These are phyloP conservation scores for Neosilurus mollespiculum DNA, from an alignment of 2,797 vertebrate genomes.

Conservation along the genomic window DNA sequence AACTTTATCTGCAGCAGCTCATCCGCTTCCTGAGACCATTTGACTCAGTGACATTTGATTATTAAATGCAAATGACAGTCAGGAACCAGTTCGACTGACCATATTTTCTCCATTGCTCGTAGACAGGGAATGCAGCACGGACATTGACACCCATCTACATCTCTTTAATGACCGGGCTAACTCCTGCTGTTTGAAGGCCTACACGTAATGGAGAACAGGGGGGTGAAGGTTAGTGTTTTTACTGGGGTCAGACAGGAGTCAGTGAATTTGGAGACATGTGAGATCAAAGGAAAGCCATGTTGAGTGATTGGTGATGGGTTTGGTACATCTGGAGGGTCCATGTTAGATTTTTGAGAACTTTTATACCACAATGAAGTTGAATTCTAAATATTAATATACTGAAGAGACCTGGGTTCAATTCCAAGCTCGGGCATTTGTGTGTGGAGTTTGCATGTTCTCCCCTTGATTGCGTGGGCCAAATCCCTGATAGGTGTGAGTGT, in stretches of 20 bases:
- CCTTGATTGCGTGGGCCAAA: no score
- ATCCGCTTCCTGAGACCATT: slow-evolving; percentile 24
- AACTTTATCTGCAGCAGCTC: slow-evolving; percentile 16
- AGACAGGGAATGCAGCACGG: slow-evolving; percentile 43
- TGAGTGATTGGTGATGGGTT: slow-evolving; percentile 25
- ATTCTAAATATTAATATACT: not conserved
- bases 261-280: slow-evolving; percentile 50
- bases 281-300: slow-evolving; percentile 51
- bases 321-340: not conserved
- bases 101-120: slow-evolving; percentile 38
- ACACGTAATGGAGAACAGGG: slow-evolving; percentile 49
- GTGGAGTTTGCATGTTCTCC: no score
- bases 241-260: slow-evolving; percentile 56
- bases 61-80: slow-evolving; percentile 56
- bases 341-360: slow-evolving; percentile 9
- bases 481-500: no score
- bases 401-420: no score
- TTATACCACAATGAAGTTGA: not conserved
- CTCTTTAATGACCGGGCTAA: slow-evolving; percentile 52
- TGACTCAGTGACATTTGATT: slow-evolving; percentile 54
- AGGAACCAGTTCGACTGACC: slow-evolving; percentile 50
- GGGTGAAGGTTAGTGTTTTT: slow-evolving; percentile 54
- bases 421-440: no score
- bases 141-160: slow-evolving; percentile 44
- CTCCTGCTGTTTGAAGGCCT: slow-evolving; percentile 51